Evolutionary conservation across 1,140 invertebrate species (phyloP), one percentile per base, ranked within the genome.

Genomic region (Calosoma granatense): DNA sequence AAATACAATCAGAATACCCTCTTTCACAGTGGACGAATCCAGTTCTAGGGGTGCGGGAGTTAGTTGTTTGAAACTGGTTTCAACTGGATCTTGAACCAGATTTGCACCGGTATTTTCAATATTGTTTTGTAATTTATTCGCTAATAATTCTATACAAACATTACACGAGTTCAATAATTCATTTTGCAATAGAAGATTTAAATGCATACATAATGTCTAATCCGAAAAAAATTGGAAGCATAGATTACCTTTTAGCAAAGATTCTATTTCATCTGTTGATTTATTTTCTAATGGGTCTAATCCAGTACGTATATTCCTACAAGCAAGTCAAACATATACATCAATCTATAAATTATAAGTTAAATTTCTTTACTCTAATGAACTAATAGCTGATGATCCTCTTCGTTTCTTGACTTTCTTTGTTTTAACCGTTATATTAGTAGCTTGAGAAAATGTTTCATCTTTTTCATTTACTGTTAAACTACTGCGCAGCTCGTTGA

Each of bases 1-100:
- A 52, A 68, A 67, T 36, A 69, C 61, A 15, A 69, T 55, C 36
- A 67, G 51, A 20, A 67, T 51, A 9, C 63, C 65, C 47, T 62
- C 60, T 41, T 52, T 52, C 14, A 54, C n/a, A 9, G 3, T 23
- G 1, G 53, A 20, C n/a, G 57, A 54, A 51, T 59, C 43, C 12
- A 20, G 51, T 56, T 56, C 47, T n/a, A 14, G 3, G 22, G n/a
- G 1, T 23, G 17, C 4, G 30, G n/a, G n/a, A n/a, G n/a, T n/a
- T n/a, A 9, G 9, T 47, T n/a, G 9, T 47, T 4, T 17, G 9
- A 47, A 47, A 47, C 9, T 17, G 17, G 9, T 17, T 12, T 9
- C 4, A 9, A 58, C 15, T 41, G 17, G 2, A 19, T 4, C 43
- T n/a, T n/a, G n/a, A n/a, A n/a, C n/a, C n/a, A n/a, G n/a, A 15